Conservation (phyloP, 1,140 invertebrate species). For the Lutraria rhynchaena region DNA sequence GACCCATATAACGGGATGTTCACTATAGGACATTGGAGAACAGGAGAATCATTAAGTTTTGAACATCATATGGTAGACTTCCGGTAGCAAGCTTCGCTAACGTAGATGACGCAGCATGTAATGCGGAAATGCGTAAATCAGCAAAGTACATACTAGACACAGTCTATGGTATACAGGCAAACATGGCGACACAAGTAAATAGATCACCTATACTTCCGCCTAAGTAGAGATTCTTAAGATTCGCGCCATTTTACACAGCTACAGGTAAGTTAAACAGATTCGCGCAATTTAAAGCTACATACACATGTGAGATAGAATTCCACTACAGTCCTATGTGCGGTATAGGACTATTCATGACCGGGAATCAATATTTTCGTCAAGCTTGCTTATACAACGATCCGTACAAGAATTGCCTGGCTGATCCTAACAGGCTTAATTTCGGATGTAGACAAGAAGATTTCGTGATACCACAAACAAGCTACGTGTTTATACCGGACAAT, state of each 20-base stretch:
- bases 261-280: not conserved
- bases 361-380: not conserved
- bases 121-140: not conserved
- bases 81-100: constrained; percentile 3
- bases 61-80: constrained; percentile 19
- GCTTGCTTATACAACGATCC: not conserved
- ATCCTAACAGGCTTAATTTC: constrained; percentile 2
- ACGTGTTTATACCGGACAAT: not conserved
- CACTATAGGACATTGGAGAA: not conserved
- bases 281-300: constrained; percentile 24
- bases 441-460: not conserved
- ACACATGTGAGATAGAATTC: constrained; percentile 19
- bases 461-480: not conserved
- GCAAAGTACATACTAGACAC: constrained; percentile 9
- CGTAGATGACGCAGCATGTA: constrained; percentile 2
- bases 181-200: constrained; percentile 27
- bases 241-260: constrained; percentile 29
- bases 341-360: not conserved
- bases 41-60: not conserved
- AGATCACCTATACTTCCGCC: constrained; percentile 24
- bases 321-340: not conserved
- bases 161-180: constrained; percentile 30
- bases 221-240: not conserved
- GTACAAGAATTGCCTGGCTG: not conserved
- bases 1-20: constrained; percentile 25